Base-by-base conservation (phyloP, 2,113 vertebrate species). In the Cheirogaleus medius region DNA sequence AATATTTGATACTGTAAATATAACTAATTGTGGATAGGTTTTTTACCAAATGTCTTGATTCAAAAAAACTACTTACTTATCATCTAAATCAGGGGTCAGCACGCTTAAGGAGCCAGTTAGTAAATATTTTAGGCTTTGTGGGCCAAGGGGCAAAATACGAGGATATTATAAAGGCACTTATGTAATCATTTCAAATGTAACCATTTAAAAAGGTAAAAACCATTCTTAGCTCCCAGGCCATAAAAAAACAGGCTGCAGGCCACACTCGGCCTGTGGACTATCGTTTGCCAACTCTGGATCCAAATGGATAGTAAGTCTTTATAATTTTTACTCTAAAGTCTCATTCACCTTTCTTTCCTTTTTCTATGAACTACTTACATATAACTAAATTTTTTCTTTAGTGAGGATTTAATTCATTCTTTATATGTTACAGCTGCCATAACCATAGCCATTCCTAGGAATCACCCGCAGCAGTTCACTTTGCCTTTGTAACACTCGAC, bases 61-160 rank as follows among this genome's bases (percentile, higher is more conserved):
- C 60, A 27, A 80, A 84, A 83, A 90, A 95, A 52, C n/a, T 56
- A 64, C 37, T 88, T 81, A 74, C 42, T 69, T 95, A 83, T 63
- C 32, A 71, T 54, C 54, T 81, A 52, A 87, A 29, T 95, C 42
- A 83, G 39, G 29, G 71, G 13, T 49, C 4, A 5, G 27, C 37
- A 91, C 9, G 66, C 21, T 95, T 82, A 82, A 87, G 81, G 17
- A 37, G 23, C 23, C 84, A 82, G 64, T 18, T 20, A 68, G 21
- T 74, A 91, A 81, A 88, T 82, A 89, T 15, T 91, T 84, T 73
- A 85, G 87, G 58, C 49, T 84, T 93, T 91, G n/a, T 54, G 60
- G 44, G 29, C 20, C 20, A 95, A 42, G 77, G 82, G 52, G 68
- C 63, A 93, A 94, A 90, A 86, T 5, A 21, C 74, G 18, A 90